Conservation (phyloP, 2,888 invertebrate genomes). For the Chrysodeixis includens region DNA sequence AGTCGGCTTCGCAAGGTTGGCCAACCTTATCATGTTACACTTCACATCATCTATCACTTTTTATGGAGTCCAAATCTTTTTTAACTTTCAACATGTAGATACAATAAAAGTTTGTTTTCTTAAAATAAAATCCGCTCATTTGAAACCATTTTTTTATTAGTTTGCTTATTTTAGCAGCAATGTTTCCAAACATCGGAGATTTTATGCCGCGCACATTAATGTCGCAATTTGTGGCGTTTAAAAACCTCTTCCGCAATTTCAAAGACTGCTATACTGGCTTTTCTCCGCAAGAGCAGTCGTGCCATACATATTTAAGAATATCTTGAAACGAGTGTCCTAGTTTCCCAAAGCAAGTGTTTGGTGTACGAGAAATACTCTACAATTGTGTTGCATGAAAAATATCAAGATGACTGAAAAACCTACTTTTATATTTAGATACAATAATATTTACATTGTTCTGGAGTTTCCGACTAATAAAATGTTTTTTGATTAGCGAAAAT, state of each 20-base stretch:
- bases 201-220: conserved; percentile 14
- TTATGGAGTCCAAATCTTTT: neutral
- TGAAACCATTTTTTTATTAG: neutral
- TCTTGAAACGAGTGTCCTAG: conserved; percentile 19
- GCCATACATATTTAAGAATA: conserved; percentile 24
- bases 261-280: conserved; percentile 16
- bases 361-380: neutral
- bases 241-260: conserved; percentile 34
- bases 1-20: neutral
- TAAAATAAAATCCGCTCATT: neutral
- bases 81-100: neutral
- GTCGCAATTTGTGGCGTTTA: conserved; percentile 24
- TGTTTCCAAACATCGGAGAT: conserved; percentile 14
- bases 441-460: too few relatives aligned
- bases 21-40: neutral
- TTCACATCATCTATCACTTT: neutral
- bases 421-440: neutral
- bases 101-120: neutral
- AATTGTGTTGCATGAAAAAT: neutral
- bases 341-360: conserved; percentile 12
- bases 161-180: conserved; percentile 8
- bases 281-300: conserved; percentile 25
- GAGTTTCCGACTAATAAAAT: too few relatives aligned
- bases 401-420: conserved; percentile 7
- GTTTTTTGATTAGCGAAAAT: too few relatives aligned